phyloP scores from a whole-genome alignment of 1,140 invertebrate species.

The Anadara kagoshimensis region DNA sequence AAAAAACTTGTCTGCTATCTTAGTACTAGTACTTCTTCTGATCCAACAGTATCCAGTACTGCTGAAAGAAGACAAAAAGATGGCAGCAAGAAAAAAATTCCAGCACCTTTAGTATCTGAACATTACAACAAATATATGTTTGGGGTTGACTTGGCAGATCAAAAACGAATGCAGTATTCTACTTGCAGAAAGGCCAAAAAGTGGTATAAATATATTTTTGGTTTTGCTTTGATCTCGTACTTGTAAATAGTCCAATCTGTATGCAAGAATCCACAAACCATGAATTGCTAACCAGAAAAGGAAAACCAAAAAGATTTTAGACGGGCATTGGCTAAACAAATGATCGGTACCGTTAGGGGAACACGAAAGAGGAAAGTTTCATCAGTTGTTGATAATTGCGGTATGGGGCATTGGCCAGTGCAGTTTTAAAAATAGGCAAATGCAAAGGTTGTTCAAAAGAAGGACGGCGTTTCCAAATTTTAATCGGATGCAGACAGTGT shows the following conservation, averaged over 20 bases:
- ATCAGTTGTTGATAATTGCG: no score
- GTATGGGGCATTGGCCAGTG: no score
- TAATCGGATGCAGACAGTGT: no score
- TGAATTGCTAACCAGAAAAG: not conserved
- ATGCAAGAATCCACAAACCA: not conserved
- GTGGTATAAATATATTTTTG: constrained; percentile 7
- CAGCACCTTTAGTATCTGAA: not conserved
- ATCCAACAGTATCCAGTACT: constrained; percentile 9
- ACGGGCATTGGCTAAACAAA: constrained; percentile 6
- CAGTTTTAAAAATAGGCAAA: no score
- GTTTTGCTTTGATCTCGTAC: not conserved
- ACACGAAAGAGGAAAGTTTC: no score
- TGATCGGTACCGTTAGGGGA: not conserved
- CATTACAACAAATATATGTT: constrained; percentile 24
- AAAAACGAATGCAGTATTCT: constrained; percentile 15
- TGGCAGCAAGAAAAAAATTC: constrained; percentile 29
- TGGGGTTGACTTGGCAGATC: constrained; percentile 32
- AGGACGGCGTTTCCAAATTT: no score
- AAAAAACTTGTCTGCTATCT: constrained; percentile 26
- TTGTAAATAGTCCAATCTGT: not conserved
- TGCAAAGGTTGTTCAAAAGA: no score
- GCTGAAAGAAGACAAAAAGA: constrained; percentile 36
- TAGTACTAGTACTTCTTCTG: constrained; percentile 13
- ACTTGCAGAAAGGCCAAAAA: constrained; percentile 8
- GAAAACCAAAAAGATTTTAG: constrained; percentile 5